These are phyloP conservation scores for Spinibarbus caldwelli DNA, from an alignment of 2,797 vertebrate genomes.

Conservation along the genomic window DNA sequence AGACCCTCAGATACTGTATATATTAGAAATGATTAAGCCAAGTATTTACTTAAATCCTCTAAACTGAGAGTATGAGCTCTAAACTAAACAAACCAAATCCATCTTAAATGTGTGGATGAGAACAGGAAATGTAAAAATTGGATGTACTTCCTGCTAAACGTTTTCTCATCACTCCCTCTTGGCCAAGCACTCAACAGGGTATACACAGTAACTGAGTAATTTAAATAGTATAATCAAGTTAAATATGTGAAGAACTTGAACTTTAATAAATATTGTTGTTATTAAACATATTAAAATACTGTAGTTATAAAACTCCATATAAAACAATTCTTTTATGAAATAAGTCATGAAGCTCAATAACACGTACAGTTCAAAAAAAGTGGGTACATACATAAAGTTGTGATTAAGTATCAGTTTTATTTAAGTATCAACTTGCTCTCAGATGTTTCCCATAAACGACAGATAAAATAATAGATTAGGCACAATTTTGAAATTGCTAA, in stretches of 20 bases:
- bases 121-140: slow-evolving; percentile 19
- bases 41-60: slow-evolving; percentile 13
- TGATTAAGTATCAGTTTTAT: neutral
- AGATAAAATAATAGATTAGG: neutral
- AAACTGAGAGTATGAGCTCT: slow-evolving; percentile 8
- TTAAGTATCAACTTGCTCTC: neutral
- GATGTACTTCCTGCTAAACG: slow-evolving; percentile 5
- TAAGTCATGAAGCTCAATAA: neutral
- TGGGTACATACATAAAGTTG: neutral
- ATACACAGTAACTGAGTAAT: neutral
- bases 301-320: neutral
- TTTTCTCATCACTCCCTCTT: neutral
- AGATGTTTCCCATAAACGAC: neutral
- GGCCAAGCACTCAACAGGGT: neutral
- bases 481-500: neutral
- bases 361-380: neutral
- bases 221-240: neutral
- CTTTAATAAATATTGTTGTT: neutral
- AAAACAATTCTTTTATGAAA: neutral
- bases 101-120: slow-evolving; percentile 15
- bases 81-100: slow-evolving; percentile 31
- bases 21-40: neutral
- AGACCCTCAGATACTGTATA: neutral
- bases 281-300: neutral
- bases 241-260: neutral